Base-by-base conservation (phyloP, 2,797 vertebrate species). In the Notolabrus celidotus region DNA sequence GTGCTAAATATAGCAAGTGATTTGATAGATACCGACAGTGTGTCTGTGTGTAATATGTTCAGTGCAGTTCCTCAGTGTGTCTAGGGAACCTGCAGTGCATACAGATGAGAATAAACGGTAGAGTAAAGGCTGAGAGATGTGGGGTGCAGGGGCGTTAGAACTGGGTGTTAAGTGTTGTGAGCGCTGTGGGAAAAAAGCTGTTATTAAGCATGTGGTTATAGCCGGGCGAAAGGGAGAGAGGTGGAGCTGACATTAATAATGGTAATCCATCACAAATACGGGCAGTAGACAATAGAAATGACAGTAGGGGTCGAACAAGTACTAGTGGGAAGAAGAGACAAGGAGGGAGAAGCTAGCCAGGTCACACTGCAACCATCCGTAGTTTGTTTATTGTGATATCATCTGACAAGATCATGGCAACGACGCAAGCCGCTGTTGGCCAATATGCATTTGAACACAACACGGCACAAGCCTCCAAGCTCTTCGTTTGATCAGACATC, bases 261-360 rank as follows among this genome's bases (percentile, higher is more conserved):
- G 36, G 31, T 27, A 65, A 55, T 54, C 9, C 33, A 19, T 66
- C 15, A 52, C 49, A 60, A 58, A 71, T 27, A 50, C 63, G 34
- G 27, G 33, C 50, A 71, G 57, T 67, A 67, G 67, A 71, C 27
- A n/a, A 50, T 55, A 70, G 31, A 31, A 50, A 67, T 73, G 56
- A 29, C 25, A 61, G 57, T 42, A 56, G 19, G 19, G 20, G 56
- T 42, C 38, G 64, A 33, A 58, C 16, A 7, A 51, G 31, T 65
- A 20, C 31, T 17, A 33, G 8, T 64, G 12, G 50, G 50, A 29
- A 12, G 9, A 10, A 46, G n/a, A 61, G 46, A 46, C 4, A 15
- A 11, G 56, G 15, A 19, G 4, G 22, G 16, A 1, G 1, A 16
- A 16, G 45, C 22, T n/a, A 20, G 51, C 23, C 6, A 36, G 15